Base-by-base conservation (phyloP, 1,140 invertebrate genomes). In the Leptopilina boulardi region DNA sequence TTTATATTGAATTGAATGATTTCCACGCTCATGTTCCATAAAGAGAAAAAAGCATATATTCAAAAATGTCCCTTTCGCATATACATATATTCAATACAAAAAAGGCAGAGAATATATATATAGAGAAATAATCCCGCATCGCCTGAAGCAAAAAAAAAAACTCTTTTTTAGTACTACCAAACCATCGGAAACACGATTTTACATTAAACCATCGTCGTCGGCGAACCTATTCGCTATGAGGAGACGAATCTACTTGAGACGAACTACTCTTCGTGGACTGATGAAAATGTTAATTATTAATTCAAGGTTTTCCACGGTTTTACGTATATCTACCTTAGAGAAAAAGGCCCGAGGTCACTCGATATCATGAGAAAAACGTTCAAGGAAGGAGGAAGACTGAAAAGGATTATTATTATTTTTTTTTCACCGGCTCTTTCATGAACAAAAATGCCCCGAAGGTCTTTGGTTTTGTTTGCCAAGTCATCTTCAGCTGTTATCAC, bases 261-360 rank as follows among this genome's bases (percentile, higher is more conserved):
- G 79, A 78, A 74, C 83, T 78, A 74, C 83, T 78, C 70, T 41
- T 74, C 26, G 56, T 23, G 71, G 75, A 72, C 78, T 85, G 83
- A 85, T 84, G 84, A 82, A 59, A 76, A 78, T 77, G 83, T 85
- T 85, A 85, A 85, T 85, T 85, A 85, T 84, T 85, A 84, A 76
- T 77, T 38, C 76, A 74, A 83, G 77, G 76, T 51, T 74, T 51
- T n/a, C n/a, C 42, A 38, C 23, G 26, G 41, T 73, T 42, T n/a
- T n/a, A n/a, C n/a, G 59, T 51, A 72, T 66, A 34, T 51, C 23
- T 13, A 75, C 77, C 77, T 79, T 82, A 76, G 77, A n/a, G 59
- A 54, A 78, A 79, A 74, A 71, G 77, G 79, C 26, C 30, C 78
- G 83, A 80, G 77, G 83, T 80, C 83, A 70, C 71, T 71, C 78